Conservation (phyloP, 2,888 invertebrate species). For the Macropis europaea region DNA sequence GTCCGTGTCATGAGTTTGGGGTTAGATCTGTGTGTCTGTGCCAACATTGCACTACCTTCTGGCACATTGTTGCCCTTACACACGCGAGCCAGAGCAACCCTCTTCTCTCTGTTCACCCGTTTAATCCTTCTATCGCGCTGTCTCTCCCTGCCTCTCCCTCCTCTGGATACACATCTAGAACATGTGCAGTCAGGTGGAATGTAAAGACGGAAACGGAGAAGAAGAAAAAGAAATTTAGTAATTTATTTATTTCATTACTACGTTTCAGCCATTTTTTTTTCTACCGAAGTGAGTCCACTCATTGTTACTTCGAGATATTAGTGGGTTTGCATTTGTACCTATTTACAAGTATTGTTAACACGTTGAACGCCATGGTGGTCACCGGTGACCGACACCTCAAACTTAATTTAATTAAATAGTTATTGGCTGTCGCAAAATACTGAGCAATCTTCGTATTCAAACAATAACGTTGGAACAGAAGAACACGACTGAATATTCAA, state of each 20-base stretch:
- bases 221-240: background rate
- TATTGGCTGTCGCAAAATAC: too few species aligned
- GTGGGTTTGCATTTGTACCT: too few species aligned
- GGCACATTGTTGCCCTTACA: slow-evolving; percentile 44
- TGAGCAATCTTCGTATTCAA: too few species aligned
- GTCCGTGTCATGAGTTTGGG: slow-evolving; percentile 44
- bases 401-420: too few species aligned
- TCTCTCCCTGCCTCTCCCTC: background rate
- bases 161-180: slow-evolving; percentile 44
- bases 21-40: slow-evolving; percentile 44
- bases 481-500: too few species aligned
- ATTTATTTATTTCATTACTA: too few species aligned
- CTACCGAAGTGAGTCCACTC: too few species aligned
- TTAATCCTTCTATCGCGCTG: slow-evolving; percentile 1
- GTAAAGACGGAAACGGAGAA: background rate
- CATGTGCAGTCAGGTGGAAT: slow-evolving; percentile 46
- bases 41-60: slow-evolving; percentile 45
- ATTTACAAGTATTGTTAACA: too few species aligned
- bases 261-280: slow-evolving; percentile 28
- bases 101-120: background rate
- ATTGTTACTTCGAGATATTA: too few species aligned
- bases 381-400: too few species aligned
- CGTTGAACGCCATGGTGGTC: too few species aligned
- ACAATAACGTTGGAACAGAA: too few species aligned
- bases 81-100: slow-evolving; percentile 12